Conservation (phyloP, 2,797 vertebrate genomes). For the Brotula barbata region DNA sequence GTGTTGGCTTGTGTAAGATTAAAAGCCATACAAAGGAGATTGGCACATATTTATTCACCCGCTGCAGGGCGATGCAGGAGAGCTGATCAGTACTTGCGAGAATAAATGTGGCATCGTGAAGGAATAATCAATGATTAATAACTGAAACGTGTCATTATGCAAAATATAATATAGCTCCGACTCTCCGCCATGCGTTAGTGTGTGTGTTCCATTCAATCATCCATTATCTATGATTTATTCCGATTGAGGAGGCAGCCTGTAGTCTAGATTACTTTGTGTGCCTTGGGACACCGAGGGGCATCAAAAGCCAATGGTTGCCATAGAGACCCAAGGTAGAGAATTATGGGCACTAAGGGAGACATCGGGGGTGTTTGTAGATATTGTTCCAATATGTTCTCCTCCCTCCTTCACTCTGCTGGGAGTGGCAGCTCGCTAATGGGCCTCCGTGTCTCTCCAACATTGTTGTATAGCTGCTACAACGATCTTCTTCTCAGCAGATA, state of each 20-base stretch:
- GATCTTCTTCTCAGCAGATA: conserved; percentile 1
- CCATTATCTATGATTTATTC: no score
- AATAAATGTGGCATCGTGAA: conserved; percentile 1
- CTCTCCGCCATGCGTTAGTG: conserved; percentile 14
- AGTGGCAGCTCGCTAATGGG: conserved; percentile 34
- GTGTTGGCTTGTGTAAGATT: conserved; percentile 5
- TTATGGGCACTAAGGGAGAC: conserved; percentile 56
- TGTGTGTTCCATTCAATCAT: neutral
- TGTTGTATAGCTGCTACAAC: conserved; percentile 26
- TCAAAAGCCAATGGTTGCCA: conserved; percentile 71
- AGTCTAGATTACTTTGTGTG: no score
- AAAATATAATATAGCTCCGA: neutral
- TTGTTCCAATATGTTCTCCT: conserved; percentile 48
- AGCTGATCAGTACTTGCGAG: neutral
- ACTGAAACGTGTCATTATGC: neutral
- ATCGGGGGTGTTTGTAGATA: conserved; percentile 58
- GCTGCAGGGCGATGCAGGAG: neutral
- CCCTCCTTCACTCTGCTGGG: conserved; percentile 13
- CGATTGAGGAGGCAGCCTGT: no score
- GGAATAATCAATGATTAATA: conserved; percentile 4
- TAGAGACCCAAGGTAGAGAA: conserved; percentile 70
- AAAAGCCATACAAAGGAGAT: neutral
- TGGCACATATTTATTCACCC: neutral
- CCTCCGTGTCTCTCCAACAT: conserved; percentile 25
- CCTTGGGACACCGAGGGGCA: conserved; percentile 14